Evolutionary conservation across 2,797 vertebrate species (phyloP).

Genomic region (Sebastes taczanowskii): DNA sequence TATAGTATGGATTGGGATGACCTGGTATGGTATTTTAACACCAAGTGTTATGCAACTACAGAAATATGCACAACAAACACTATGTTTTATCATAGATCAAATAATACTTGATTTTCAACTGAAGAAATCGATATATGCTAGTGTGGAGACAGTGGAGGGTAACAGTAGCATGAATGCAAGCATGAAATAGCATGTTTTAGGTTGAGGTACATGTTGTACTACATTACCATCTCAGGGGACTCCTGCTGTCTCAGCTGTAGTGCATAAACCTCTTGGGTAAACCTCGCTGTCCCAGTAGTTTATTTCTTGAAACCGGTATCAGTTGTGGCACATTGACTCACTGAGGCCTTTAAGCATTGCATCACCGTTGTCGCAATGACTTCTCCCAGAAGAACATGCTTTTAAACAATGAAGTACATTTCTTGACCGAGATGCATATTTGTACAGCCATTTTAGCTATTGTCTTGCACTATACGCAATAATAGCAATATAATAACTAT

Average conservation of each 20-base stretch:
- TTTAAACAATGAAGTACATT: background rate
- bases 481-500: background rate
- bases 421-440: background rate
- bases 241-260: background rate
- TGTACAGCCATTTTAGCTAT: background rate
- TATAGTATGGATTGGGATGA: background rate
- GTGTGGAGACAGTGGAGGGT: background rate
- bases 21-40: background rate
- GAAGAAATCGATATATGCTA: background rate
- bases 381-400: background rate
- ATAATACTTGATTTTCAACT: background rate
- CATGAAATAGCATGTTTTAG: background rate
- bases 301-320: slow-evolving; percentile 1
- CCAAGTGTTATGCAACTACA: background rate
- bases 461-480: background rate
- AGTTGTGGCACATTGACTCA: slow-evolving; percentile 13
- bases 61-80: background rate
- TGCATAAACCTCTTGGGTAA: background rate
- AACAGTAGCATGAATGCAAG: background rate
- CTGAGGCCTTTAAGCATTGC: background rate
- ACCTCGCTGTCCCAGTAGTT: background rate
- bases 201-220: background rate
- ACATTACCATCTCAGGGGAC: background rate
- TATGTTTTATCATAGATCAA: background rate
- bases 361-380: background rate